A percentile compares a stretch with the other conserved stretches of the same genome.
Conservation (phyloP, 2,888 invertebrate genomes). For the Epirrhoe alternata region DNA sequence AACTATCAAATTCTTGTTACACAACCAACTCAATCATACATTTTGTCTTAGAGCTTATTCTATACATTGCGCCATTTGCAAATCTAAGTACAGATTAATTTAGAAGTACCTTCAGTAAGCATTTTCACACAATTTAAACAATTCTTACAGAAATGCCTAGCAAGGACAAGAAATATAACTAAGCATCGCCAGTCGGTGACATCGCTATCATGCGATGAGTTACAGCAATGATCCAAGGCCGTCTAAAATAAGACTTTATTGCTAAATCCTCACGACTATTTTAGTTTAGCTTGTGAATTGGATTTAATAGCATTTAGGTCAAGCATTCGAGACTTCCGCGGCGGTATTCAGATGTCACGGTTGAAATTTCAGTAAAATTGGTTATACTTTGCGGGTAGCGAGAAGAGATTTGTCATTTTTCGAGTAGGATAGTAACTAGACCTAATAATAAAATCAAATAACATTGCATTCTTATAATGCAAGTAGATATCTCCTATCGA, state of each 20-base stretch:
- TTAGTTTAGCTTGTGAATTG: constrained; percentile 39
- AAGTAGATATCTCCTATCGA: not conserved
- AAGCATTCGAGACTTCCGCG: constrained; percentile 21
- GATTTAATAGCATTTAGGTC: constrained; percentile 24
- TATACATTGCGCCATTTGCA: not conserved
- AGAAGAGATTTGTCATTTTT: not conserved
- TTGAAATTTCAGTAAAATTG: constrained; percentile 31
- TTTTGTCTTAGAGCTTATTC: not conserved
- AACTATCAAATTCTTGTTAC: too few species aligned
- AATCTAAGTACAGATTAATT: not conserved
- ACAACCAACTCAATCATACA: not conserved
- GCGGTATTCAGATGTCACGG: constrained; percentile 37
- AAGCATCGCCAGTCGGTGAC: constrained; percentile 54
- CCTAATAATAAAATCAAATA: not conserved
- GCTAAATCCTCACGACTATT: constrained; percentile 57
- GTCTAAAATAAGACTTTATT: constrained; percentile 60
- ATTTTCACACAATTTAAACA: constrained; percentile 15
- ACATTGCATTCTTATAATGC: not conserved
- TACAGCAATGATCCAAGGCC: constrained; percentile 63
- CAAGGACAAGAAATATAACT: constrained; percentile 35
- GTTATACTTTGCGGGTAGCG: constrained; percentile 1
- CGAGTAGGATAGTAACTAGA: not conserved
- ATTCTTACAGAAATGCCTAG: constrained; percentile 14
- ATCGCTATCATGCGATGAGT: constrained; percentile 65
- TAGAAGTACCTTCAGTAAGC: constrained; percentile 1